These are phyloP conservation scores for Dynastes tityus DNA, from an alignment of 2,888 invertebrate genomes.

Conservation along the genomic window DNA sequence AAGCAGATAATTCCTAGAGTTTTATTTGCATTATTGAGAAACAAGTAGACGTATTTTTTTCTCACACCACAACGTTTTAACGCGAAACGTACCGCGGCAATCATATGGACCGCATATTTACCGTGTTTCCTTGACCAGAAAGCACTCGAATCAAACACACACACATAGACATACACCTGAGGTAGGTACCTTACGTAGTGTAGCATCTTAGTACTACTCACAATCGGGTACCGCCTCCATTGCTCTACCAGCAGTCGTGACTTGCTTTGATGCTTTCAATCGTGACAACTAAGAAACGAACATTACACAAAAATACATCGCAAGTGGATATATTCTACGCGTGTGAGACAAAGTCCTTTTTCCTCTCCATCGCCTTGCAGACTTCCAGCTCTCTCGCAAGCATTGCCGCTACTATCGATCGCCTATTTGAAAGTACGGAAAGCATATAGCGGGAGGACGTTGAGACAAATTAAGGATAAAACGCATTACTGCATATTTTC, in stretches of 20 bases:
- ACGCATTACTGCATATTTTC: conserved; percentile 44
- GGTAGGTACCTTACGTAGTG: conserved; percentile 30
- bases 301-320: conserved; percentile 43
- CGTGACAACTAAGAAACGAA: conserved; percentile 42
- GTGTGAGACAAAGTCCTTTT: too few species aligned
- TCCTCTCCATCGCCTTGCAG: not conserved
- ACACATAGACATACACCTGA: conserved; percentile 20
- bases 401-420: conserved; percentile 25
- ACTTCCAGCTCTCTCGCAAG: conserved; percentile 1
- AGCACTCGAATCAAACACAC: conserved; percentile 20
- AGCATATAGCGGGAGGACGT: conserved; percentile 15
- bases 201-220: conserved; percentile 34
- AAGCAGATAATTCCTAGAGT: too few species aligned
- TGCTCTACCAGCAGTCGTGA: conserved; percentile 45
- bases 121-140: conserved; percentile 23
- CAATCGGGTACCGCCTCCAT: conserved; percentile 37
- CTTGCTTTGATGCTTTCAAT: conserved; percentile 47
- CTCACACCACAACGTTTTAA: conserved; percentile 1
- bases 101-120: conserved; percentile 14
- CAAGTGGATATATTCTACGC: conserved; percentile 45
- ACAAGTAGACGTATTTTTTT: conserved; percentile 10
- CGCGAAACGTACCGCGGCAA: conserved; percentile 6
- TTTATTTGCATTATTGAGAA: not conserved
- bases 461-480: conserved; percentile 34
- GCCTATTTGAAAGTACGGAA: not conserved